phyloP scores from a whole-genome alignment of 2,113 vertebrate species.

The Corydoras maculifer region DNA sequence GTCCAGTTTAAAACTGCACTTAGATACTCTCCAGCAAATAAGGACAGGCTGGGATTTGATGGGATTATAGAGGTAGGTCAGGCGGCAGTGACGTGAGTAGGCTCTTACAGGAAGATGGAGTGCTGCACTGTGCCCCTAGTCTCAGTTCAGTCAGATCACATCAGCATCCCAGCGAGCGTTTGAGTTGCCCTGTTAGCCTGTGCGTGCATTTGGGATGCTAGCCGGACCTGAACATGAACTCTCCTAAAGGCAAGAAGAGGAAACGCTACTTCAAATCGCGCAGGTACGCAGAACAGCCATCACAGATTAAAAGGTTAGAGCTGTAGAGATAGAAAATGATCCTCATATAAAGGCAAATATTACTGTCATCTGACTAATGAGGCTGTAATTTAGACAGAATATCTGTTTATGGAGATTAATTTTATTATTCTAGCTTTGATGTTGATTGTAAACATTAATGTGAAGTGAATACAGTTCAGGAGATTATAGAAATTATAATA shows the following conservation, averaged over 20 bases:
- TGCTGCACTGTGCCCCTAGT: neutral
- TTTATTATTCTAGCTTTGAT: no score
- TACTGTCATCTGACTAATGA: no score
- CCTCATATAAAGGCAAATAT: no score
- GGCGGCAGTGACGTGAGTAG: slow-evolving; percentile 25
- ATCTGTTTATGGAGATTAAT: no score
- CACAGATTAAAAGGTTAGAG: no score
- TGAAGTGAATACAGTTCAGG: no score
- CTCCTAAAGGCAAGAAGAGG: slow-evolving; percentile 42
- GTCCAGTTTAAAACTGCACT: neutral
- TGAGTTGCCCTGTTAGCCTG: slow-evolving; percentile 9
- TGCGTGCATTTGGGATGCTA: slow-evolving; percentile 10
- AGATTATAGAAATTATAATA: no score
- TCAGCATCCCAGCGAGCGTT: slow-evolving; percentile 12
- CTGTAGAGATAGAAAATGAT: no score
- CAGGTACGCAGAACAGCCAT: slow-evolving; percentile 24
- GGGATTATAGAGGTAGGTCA: slow-evolving; percentile 40
- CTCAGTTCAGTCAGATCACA: slow-evolving; percentile 7
- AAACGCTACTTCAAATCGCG: slow-evolving; percentile 39
- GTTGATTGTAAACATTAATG: no score
- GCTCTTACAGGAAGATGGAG: slow-evolving; percentile 21
- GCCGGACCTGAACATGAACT: slow-evolving; percentile 31
- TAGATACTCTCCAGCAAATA: slow-evolving; percentile 9
- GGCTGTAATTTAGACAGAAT: no score
- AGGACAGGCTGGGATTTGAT: slow-evolving; percentile 35